A percentile compares a stretch with the other conserved stretches of the same genome.
Evolutionary conservation across 2,888 invertebrate genomes (phyloP).

Genomic region (Tenthredo notha): DNA sequence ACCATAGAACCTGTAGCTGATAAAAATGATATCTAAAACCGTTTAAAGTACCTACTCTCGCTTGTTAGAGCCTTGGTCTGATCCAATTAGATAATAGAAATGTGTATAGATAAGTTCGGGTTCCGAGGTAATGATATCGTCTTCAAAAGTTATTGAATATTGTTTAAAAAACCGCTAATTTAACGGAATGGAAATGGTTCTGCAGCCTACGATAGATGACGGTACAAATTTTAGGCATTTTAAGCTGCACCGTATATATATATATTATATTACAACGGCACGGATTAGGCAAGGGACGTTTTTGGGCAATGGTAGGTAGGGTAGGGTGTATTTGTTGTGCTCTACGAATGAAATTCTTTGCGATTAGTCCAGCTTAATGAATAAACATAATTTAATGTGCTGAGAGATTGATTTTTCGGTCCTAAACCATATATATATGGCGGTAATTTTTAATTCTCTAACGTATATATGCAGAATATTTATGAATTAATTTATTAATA

Average conservation of each 20-base stretch:
- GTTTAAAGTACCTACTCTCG: constrained; percentile 47
- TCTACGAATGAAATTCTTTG: constrained; percentile 18
- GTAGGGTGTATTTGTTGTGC: constrained; percentile 10
- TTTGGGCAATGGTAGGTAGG: constrained; percentile 39
- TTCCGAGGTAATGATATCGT: constrained; percentile 35
- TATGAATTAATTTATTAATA: constrained; percentile 75
- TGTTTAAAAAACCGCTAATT: neutral
- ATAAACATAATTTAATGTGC: neutral
- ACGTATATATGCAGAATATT: constrained; percentile 68
- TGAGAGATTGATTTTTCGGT: constrained; percentile 23
- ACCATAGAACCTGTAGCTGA: constrained; percentile 34
- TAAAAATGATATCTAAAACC: constrained; percentile 32
- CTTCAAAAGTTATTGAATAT: neutral
- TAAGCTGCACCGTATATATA: constrained; percentile 30
- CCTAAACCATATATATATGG: constrained; percentile 13
- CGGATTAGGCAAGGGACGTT: constrained; percentile 39
- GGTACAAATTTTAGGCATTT: constrained; percentile 42
- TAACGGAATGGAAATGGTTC: constrained; percentile 14
- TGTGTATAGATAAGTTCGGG: constrained; percentile 39
- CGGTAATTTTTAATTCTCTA: constrained; percentile 61
- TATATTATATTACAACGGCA: neutral
- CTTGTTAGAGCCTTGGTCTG: constrained; percentile 49
- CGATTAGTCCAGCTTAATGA: constrained; percentile 31
- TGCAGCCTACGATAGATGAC: constrained; percentile 33
- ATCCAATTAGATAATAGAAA: constrained; percentile 44